Conservation (phyloP, 1,140 invertebrate genomes). For the Acromyrmex echinatior region DNA sequence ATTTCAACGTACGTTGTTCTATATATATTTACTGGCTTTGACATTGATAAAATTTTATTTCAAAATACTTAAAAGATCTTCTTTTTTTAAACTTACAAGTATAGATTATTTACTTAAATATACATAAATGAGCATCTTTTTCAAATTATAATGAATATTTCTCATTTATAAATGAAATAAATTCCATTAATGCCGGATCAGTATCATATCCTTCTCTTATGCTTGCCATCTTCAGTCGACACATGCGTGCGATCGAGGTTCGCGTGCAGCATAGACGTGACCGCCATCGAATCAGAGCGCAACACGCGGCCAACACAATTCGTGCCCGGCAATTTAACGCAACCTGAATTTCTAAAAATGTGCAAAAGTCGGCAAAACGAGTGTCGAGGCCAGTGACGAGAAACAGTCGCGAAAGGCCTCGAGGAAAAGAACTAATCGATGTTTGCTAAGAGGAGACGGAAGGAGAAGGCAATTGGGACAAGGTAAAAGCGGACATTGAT, state of each 20-base stretch:
- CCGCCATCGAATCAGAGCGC: conserved; percentile 80
- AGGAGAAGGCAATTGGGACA: conserved; percentile 12
- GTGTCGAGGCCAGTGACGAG: conserved; percentile 32
- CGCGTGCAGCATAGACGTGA: conserved; percentile 74
- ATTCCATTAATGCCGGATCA: background rate
- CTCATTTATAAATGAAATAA: background rate
- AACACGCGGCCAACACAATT: conserved; percentile 70
- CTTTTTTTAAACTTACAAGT: background rate
- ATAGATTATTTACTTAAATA: background rate
- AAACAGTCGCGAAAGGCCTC: conserved; percentile 14
- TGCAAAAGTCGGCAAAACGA: conserved; percentile 54
- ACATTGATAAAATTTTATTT: background rate
- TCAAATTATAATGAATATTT: background rate
- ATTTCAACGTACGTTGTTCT: background rate
- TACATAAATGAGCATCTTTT: background rate
- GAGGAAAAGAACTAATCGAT: conserved; percentile 41
- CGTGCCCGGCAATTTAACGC: conserved; percentile 78
- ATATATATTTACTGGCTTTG: background rate
- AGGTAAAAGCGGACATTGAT: background rate
- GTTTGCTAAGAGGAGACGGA: conserved; percentile 29
- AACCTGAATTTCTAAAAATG: conserved; percentile 83
- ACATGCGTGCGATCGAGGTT: conserved; percentile 66
- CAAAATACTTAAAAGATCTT: background rate
- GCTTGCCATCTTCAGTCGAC: conserved; percentile 19
- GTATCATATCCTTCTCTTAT: background rate